Conservation (phyloP, 2,888 invertebrate species). For the Caenorhabditis zanzibari region DNA sequence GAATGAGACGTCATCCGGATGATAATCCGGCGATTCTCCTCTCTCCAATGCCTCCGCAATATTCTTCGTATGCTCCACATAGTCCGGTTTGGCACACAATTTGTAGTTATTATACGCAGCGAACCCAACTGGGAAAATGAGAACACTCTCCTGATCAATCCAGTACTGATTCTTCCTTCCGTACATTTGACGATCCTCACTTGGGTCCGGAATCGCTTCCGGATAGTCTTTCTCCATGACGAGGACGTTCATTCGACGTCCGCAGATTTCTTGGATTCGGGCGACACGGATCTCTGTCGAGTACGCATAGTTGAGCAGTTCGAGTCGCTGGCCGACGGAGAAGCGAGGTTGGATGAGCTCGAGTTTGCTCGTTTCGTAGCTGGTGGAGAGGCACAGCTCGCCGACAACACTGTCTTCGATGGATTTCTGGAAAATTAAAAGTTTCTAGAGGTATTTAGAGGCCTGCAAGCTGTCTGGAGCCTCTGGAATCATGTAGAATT, state of each 20-base stretch:
- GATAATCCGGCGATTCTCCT: constrained; percentile 29
- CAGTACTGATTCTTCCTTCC: constrained; percentile 66
- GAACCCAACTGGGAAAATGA: constrained; percentile 98
- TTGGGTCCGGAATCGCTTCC: background rate
- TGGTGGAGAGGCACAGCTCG: background rate
- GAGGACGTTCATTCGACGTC: constrained; percentile 68
- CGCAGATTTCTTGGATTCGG: constrained; percentile 61
- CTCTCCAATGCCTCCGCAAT: constrained; percentile 63
- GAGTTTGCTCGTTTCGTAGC: constrained; percentile 20
- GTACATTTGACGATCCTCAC: constrained; percentile 63
- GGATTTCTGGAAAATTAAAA: background rate
- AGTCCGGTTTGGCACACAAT: constrained; percentile 88
- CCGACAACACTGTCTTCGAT: constrained; percentile 19
- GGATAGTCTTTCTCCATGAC: constrained; percentile 64
- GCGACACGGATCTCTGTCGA: constrained; percentile 74
- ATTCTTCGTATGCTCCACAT: constrained; percentile 68
- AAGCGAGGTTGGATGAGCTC: constrained; percentile 24
- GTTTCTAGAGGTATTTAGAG: too few species aligned
- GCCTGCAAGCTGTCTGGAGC: too few species aligned
- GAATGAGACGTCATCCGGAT: constrained; percentile 37
- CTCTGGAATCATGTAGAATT: too few species aligned
- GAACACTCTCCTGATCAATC: constrained; percentile 90
- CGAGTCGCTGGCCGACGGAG: constrained; percentile 72
- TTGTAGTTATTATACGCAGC: constrained; percentile 93
- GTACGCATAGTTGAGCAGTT: constrained; percentile 70